A percentile compares a stretch with the other conserved stretches of the same genome.
Conservation (phyloP, 1,140 invertebrate species). For the Pseudobourletiella spinata region DNA sequence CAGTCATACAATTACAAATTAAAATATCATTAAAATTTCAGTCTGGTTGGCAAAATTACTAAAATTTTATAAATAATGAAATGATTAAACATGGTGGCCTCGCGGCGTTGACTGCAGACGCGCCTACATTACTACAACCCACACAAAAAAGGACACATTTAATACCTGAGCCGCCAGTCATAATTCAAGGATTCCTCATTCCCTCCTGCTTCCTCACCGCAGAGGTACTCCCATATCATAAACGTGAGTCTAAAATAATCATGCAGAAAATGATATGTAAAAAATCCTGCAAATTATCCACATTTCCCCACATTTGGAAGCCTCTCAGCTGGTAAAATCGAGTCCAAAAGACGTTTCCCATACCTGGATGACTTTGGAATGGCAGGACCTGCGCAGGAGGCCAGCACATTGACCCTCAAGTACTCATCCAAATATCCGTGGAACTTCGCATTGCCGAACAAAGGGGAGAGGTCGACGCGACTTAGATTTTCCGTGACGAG, state of each 20-base stretch:
- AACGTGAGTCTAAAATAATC: not conserved
- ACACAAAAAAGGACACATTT: too few relatives aligned
- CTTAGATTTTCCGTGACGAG: constrained; percentile 24
- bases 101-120: too few relatives aligned
- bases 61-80: not conserved
- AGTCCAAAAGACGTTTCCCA: too few relatives aligned
- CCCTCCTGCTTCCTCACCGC: not conserved
- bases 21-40: not conserved
- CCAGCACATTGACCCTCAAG: constrained; percentile 1
- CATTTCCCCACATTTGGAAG: not conserved
- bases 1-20: not conserved
- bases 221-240: not conserved
- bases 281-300: not conserved
- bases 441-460: not conserved
- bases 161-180: too few relatives aligned
- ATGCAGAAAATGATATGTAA: not conserved
- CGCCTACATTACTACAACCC: too few relatives aligned
- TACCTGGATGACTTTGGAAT: constrained; percentile 28
- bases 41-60: not conserved
- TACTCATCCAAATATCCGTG: not conserved
- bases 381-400: constrained; percentile 25
- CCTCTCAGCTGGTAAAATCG: too few relatives aligned
- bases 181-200: too few relatives aligned
- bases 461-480: constrained; percentile 25
- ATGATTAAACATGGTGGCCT: not conserved